Base-by-base conservation (phyloP, 2,797 vertebrate species). In the Tragelaphus eurycerus region DNA sequence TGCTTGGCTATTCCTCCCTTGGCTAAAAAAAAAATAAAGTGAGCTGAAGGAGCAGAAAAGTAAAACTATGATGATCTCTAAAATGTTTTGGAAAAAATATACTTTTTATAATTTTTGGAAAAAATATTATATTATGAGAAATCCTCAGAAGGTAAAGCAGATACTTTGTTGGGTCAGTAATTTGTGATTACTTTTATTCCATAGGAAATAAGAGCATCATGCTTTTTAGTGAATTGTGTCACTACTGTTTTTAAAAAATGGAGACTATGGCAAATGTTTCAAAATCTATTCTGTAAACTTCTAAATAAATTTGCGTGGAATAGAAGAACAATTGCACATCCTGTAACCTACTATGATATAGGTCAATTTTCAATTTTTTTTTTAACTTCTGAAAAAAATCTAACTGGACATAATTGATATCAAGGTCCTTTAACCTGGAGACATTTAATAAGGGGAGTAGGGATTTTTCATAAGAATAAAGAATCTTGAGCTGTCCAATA, bases 331-430 rank as follows among this genome's bases (percentile, higher is more conserved):
- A 55, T 7, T 84, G 2, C 6, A 78, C 12, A 23, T 62, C 38
- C 48, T 78, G 4, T 82, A 78, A 15, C 16, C 23, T 86, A 71
- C 34, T 8, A 11, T 76, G 29, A 52, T 64, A 81, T 46, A 79
- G 12, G 59, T 95, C 38, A 95, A 91, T 93, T 81, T 88, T 96
- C 27, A n/a, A n/a, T n/a, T 79, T 83, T 81, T 25, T 85, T 25
- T 85, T 90, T 71, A 93, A 95, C 7, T 90, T 90, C 29, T 27
- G 55, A 67, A 93, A 88, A 59, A 29, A 88, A 88, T 81, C 34
- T 90, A 96, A 85, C 48, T 90, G 92, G 27, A 38, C 48, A 59
- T 8, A 48, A 97, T 59, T 31, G 29, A 90, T 96, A 95, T 11
- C 27, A 62, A 23, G 6, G 5, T 55, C n/a, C n/a, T 81, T 85